Evolutionary conservation across 2,797 vertebrate genomes (phyloP).

Genomic region (Gallinago solitaria): DNA sequence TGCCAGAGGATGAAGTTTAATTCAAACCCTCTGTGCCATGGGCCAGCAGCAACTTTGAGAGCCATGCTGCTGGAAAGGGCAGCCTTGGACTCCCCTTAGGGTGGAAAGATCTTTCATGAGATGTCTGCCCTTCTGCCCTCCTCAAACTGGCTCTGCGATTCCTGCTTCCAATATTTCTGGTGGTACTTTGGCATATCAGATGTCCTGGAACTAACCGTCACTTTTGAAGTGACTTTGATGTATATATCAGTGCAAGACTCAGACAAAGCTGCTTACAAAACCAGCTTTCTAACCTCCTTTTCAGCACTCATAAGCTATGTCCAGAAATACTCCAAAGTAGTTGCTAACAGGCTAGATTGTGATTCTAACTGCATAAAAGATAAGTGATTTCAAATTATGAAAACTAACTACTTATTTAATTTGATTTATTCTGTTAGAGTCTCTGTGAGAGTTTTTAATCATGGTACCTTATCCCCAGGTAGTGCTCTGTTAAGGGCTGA

Average conservation of each 20-base stretch:
- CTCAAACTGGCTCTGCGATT: not conserved
- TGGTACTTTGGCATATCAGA: not conserved
- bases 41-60: not conserved
- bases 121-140: not conserved
- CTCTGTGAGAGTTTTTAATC: not conserved
- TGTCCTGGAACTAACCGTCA: not conserved
- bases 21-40: fast-evolving
- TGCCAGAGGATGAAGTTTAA: not conserved
- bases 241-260: not conserved
- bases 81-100: fast-evolving
- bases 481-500: not conserved
- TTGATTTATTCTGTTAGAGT: not conserved
- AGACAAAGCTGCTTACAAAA: not conserved
- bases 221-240: not conserved
- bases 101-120: not conserved
- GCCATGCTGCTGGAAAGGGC: not conserved
- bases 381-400: slow-evolving; percentile 1
- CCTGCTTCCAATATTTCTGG: not conserved
- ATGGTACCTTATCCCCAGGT: not conserved
- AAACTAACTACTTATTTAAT: not conserved
- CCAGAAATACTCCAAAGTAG: not conserved
- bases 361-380: not conserved
- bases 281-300: not conserved
- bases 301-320: not conserved
- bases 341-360: not conserved